These are phyloP conservation scores for Chelonus insularis DNA, from an alignment of 1,140 invertebrate species.

Conservation along the genomic window DNA sequence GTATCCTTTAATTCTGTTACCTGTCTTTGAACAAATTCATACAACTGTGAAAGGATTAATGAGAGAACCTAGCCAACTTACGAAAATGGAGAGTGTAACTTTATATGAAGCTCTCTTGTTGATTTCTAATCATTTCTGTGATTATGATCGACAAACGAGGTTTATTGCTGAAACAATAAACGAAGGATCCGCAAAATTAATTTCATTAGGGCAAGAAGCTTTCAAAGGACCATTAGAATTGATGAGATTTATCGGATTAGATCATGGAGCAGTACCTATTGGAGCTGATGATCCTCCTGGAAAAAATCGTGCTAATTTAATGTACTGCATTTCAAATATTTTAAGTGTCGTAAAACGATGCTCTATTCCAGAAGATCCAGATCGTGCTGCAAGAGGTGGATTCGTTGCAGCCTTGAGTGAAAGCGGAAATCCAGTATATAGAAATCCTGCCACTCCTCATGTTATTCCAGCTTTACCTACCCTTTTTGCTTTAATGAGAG, in stretches of 20 bases:
- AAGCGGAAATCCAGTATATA: conserved; percentile 75
- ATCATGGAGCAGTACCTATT: conserved; percentile 69
- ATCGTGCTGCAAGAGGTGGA: conserved; percentile 76
- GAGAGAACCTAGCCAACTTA: conserved; percentile 69
- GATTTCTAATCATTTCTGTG: conserved; percentile 87
- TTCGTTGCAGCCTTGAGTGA: conserved; percentile 77
- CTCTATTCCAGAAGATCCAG: conserved; percentile 79
- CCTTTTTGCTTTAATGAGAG: conserved; percentile 72
- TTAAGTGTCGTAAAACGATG: conserved; percentile 84
- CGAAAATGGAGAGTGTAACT: conserved; percentile 81
- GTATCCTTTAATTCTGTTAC: conserved; percentile 79
- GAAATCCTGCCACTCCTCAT: conserved; percentile 83
- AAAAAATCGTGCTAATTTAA: conserved; percentile 65
- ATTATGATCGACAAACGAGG: conserved; percentile 80
- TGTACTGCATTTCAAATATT: conserved; percentile 73
- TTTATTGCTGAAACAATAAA: conserved; percentile 80
- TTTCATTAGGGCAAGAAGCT: conserved; percentile 61
- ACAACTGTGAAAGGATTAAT: conserved; percentile 71
- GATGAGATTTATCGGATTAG: conserved; percentile 77
- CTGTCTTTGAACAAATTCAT: conserved; percentile 85
- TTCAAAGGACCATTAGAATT: conserved; percentile 70
- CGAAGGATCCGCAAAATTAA: conserved; percentile 67
- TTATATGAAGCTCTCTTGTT: conserved; percentile 76
- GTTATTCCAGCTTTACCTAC: conserved; percentile 78
- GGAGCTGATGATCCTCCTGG: conserved; percentile 65